A percentile compares a stretch with the other conserved stretches of the same genome.
Conservation (phyloP, 30 jellyfish, hydroid and myxozoan species). For the Pelagia noctiluca region DNA sequence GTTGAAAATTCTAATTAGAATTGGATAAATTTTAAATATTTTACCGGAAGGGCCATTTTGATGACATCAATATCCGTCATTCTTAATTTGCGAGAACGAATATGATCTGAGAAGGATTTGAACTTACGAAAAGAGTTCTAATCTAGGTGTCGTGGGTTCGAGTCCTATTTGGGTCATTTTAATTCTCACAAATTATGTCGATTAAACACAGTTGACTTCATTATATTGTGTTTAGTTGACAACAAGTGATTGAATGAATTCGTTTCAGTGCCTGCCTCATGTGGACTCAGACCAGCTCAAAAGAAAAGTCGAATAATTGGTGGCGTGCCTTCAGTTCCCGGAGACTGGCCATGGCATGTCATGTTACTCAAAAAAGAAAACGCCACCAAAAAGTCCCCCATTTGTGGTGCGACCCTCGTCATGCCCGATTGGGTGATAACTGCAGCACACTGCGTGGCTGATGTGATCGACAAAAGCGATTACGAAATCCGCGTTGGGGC, state of each 20-base stretch:
- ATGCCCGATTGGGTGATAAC: conserved; percentile 70
- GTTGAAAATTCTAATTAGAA: too few relatives aligned
- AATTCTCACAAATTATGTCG: too few relatives aligned
- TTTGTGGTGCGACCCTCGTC: conserved; percentile 71
- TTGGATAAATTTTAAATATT: too few relatives aligned
- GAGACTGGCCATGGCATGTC: conserved; percentile 90
- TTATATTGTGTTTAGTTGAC: too few relatives aligned
- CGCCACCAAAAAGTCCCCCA: neutral
- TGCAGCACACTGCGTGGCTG: conserved; percentile 84
- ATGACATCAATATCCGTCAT: too few relatives aligned
- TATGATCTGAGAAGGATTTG: too few relatives aligned
- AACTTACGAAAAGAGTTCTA: too few relatives aligned
- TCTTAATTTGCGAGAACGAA: too few relatives aligned
- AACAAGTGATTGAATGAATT: neutral
- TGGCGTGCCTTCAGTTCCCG: conserved; percentile 61
- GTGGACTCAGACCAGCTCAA: conserved; percentile 5
- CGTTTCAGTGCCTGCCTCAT: neutral
- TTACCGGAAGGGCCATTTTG: too few relatives aligned
- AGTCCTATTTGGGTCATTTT: too few relatives aligned
- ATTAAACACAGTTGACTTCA: too few relatives aligned
- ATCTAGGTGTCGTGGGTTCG: too few relatives aligned
- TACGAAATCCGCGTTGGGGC: conserved; percentile 23
- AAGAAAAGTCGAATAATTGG: conserved; percentile 53
- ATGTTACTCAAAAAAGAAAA: conserved; percentile 29
- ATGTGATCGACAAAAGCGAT: conserved; percentile 20